Percentiles rank a stretch among this genome's conserved stretches.
Evolutionary conservation across 2,888 invertebrate species (phyloP).

Genomic region (Orchesella flavescens): DNA sequence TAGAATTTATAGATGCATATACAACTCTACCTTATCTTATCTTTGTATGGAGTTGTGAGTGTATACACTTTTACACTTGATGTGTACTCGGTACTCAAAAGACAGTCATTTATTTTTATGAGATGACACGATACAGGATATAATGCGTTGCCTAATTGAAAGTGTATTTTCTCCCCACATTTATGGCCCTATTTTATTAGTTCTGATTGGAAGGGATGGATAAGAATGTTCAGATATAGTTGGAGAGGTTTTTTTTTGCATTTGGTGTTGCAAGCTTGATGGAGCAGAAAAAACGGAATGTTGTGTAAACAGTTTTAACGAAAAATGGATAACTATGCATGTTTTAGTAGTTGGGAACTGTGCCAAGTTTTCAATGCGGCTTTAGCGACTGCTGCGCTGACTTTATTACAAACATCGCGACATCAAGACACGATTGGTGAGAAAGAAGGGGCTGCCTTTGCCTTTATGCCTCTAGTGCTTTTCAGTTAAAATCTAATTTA

Average conservation of each 20-base stretch:
- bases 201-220: not conserved
- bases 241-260: not conserved
- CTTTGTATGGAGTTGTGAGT: not conserved
- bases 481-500: too few relatives aligned
- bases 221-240: not conserved
- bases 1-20: not conserved
- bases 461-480: too few relatives aligned
- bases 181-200: slow-evolving; percentile 5
- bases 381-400: slow-evolving; percentile 5
- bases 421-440: too few relatives aligned
- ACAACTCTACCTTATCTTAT: too few relatives aligned
- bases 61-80: not conserved
- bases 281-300: slow-evolving; percentile 19
- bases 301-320: slow-evolving; percentile 8
- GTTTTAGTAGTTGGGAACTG: slow-evolving; percentile 33
- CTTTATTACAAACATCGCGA: too few relatives aligned
- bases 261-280: slow-evolving; percentile 41
- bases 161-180: slow-evolving; percentile 40
- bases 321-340: slow-evolving; percentile 6
- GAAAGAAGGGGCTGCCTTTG: too few relatives aligned
- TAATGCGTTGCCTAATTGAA: slow-evolving; percentile 47
- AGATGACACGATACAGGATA: slow-evolving; percentile 53
- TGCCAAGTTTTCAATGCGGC: slow-evolving; percentile 55
- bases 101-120: slow-evolving; percentile 47
- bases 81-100: not conserved